A percentile compares a stretch with the other conserved stretches of the same genome.
These are phyloP conservation scores for Sitodiplosis mosellana DNA, from an alignment of 1,140 invertebrate genomes.

Conservation along the genomic window DNA sequence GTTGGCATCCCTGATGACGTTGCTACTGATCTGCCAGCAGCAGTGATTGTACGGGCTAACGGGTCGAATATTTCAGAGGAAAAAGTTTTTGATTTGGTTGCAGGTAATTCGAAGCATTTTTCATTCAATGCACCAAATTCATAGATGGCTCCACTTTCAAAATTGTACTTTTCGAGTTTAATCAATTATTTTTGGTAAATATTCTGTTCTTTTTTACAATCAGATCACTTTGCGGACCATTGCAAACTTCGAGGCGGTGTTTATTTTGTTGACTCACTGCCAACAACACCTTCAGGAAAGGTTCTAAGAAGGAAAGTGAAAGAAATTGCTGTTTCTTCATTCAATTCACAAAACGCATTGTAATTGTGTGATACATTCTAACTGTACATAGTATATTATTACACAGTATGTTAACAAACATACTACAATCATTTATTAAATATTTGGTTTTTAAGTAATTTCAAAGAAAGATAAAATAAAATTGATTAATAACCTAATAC, in stretches of 20 bases:
- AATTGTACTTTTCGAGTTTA: neutral
- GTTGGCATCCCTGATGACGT: slow-evolving; percentile 22
- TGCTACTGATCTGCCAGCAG: slow-evolving; percentile 21
- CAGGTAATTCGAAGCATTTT: slow-evolving; percentile 7
- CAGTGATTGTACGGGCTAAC: slow-evolving; percentile 16
- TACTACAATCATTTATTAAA: no score
- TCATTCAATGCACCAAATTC: no score
- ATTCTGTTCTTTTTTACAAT: slow-evolving; percentile 1
- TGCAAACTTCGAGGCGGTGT: slow-evolving; percentile 28
- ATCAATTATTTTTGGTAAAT: slow-evolving; percentile 4
- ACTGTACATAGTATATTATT: no score
- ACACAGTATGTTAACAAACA: no score
- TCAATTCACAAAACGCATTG: neutral
- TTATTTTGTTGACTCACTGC: slow-evolving; percentile 27
- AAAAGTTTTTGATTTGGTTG: slow-evolving; percentile 21
- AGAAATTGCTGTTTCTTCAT: slow-evolving; percentile 2
- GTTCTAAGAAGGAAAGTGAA: slow-evolving; percentile 18
- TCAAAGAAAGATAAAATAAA: no score
- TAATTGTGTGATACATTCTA: no score
- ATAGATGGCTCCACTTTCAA: no score
- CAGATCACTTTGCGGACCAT: slow-evolving; percentile 4
- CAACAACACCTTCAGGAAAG: slow-evolving; percentile 35
- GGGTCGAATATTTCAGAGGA: slow-evolving; percentile 17
- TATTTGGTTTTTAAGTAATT: no score
- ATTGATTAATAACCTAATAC: no score